These are phyloP conservation scores for Zosterops japonicus DNA, from an alignment of 2,113 vertebrate genomes.

Conservation along the genomic window DNA sequence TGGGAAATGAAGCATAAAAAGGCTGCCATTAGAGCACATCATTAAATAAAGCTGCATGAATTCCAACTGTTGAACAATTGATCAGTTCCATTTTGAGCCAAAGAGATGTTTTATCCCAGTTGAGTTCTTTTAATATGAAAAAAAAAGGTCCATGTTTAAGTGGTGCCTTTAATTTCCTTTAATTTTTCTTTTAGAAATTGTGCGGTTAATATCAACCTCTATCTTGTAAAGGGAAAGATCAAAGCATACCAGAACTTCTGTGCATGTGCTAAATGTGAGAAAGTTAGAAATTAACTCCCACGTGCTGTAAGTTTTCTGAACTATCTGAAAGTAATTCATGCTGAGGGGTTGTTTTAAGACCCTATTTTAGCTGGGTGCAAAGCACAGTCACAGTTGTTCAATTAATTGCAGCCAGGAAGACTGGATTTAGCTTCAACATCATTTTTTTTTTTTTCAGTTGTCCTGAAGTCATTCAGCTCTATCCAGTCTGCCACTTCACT, in stretches of 20 bases:
- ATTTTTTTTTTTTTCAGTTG: not conserved
- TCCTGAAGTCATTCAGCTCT: not conserved
- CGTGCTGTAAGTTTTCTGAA: not conserved
- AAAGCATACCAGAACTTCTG: not conserved
- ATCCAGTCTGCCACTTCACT: not conserved
- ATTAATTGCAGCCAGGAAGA: not conserved
- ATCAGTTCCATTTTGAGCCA: conserved; percentile 27
- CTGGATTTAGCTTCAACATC: not conserved
- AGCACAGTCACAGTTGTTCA: not conserved
- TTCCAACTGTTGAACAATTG: conserved; percentile 24
- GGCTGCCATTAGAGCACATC: conserved; percentile 16
- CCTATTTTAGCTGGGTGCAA: not conserved
- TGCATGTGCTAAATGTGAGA: not conserved
- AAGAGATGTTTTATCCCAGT: not conserved
- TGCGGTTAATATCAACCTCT: not conserved
- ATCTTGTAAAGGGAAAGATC: not conserved
- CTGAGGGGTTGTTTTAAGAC: not conserved
- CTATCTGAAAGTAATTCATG: not conserved
- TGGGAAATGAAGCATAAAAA: conserved; percentile 47
- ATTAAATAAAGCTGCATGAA: conserved; percentile 33
- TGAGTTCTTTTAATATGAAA: not conserved
- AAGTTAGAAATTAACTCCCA: conserved; percentile 5
- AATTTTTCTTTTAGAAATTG: conserved; percentile 3
- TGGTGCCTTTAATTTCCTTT: conserved; percentile 16
- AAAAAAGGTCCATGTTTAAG: not conserved